A percentile compares a stretch with the other conserved stretches of the same genome.
These are phyloP conservation scores for Lepidostoma basale DNA, from an alignment of 1,140 invertebrate species.

Conservation along the genomic window DNA sequence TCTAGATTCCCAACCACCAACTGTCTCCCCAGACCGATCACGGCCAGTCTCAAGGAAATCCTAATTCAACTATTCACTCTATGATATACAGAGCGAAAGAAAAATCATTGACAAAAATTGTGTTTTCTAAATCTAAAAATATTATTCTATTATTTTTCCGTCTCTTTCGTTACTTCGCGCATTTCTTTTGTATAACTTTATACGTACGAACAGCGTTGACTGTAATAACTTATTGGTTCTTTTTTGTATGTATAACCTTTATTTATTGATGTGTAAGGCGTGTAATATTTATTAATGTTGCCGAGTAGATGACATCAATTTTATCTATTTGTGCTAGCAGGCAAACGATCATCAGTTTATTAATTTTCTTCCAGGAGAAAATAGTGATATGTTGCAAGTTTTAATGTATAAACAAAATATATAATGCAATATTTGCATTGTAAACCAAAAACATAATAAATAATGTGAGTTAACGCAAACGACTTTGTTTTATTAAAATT, in stretches of 20 bases:
- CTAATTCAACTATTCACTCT: background rate
- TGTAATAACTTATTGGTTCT: no score
- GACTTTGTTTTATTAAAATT: background rate
- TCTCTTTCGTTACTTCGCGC: background rate
- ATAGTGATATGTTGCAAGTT: background rate
- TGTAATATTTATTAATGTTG: constrained; percentile 14
- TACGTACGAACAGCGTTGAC: no score
- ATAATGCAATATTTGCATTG: constrained; percentile 28
- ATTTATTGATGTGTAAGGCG: constrained; percentile 5
- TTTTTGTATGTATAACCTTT: no score
- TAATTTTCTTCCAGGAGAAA: background rate
- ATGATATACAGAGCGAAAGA: background rate
- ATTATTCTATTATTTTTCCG: background rate
- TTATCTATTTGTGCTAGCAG: no score
- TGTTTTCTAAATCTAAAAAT: background rate
- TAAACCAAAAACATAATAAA: constrained; percentile 25
- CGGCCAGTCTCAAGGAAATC: constrained; percentile 14
- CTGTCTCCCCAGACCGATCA: background rate
- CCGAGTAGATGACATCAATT: no score
- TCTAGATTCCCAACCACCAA: constrained; percentile 21
- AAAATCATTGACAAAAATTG: background rate
- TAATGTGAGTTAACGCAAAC: background rate
- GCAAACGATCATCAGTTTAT: no score
- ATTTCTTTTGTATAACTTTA: no score
- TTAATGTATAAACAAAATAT: constrained; percentile 9